Evolutionary conservation across 2,888 invertebrate genomes (phyloP), one percentile per base, ranked within the genome.

Genomic region (Chironomus riparius): DNA sequence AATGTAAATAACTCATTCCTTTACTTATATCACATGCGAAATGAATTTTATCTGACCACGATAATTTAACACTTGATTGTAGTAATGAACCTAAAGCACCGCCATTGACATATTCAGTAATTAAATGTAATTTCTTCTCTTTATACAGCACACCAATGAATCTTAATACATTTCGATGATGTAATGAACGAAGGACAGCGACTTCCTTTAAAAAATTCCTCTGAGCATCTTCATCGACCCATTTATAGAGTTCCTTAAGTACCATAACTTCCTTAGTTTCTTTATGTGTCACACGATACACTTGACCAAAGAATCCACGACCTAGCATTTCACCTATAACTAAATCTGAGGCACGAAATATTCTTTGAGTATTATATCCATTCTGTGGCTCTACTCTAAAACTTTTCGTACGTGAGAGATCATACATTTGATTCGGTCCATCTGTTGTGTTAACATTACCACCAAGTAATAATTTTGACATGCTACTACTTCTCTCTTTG

Each of bases 141-240:
- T 94, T 94, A 85, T 97, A 97, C 78, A 97, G 85, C 0, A 97
- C 96, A 0, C 97, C 97, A 78, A 95, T 92, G 83, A 97, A 96
- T 62, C 93, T 88, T 56, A 97, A 85, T 68, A 97, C 96, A 85
- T 97, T 95, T 28, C 92, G 90, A 85, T 97, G 97, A 80, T 91
- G 89, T 78, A 97, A 86, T 68, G 94, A 94, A 13, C 97, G 89
- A 61, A 97, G 85, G 28, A 97, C 96, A 3, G 97, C 97, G 76
- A 96, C 95, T 89, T 97, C 97, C 85, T 97, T 96, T 48, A 97
- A 86, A 82, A 97, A 97, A 85, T 94, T 95, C 80, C 92, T 91
- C 83, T 97, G 96, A 1, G 97, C 97, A 80, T 94, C 95, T 81
- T 96, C 97, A 81, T 97, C 97, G 22, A 97, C 93, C 72, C 72